Conservation (phyloP, 2,888 invertebrate species). For the Nemurella pictetii region DNA sequence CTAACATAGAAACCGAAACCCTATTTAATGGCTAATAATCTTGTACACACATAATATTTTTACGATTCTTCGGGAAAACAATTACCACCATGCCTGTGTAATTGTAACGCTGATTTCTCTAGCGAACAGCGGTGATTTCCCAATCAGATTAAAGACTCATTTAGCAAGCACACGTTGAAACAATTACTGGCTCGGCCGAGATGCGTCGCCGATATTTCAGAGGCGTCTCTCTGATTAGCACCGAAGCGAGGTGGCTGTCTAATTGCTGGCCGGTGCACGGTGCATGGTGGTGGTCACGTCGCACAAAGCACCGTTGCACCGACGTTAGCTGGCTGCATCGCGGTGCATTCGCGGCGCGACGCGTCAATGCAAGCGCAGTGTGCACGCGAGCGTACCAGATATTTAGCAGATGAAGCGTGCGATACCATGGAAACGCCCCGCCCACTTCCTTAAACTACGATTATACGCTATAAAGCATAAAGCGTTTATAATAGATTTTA, state of each 20-base stretch:
- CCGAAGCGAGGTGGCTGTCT: background rate
- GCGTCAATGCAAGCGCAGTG: background rate
- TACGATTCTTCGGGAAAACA: background rate
- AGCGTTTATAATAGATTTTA: constrained; percentile 19
- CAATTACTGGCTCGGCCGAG: background rate
- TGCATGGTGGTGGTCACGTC: background rate
- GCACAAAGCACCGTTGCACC: background rate
- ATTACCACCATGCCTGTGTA: background rate
- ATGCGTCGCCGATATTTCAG: background rate
- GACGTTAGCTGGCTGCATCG: background rate
- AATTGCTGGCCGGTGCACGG: background rate
- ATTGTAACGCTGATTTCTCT: background rate
- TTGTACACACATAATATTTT: background rate
- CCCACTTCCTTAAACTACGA: constrained; percentile 22
- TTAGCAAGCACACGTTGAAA: background rate
- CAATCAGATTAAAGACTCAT: background rate
- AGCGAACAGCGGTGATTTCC: background rate
- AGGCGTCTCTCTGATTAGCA: background rate
- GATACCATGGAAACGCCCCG: constrained; percentile 3
- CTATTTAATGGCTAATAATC: constrained; percentile 15
- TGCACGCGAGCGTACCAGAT: constrained; percentile 10
- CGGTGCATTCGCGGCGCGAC: background rate
- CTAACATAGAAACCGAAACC: constrained; percentile 15
- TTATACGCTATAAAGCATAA: background rate
- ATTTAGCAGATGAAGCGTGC: constrained; percentile 5